Evolutionary conservation across 1,140 invertebrate species (phyloP), one percentile per base, ranked within the genome.

Genomic region (Stegodyphus mimosarum): DNA sequence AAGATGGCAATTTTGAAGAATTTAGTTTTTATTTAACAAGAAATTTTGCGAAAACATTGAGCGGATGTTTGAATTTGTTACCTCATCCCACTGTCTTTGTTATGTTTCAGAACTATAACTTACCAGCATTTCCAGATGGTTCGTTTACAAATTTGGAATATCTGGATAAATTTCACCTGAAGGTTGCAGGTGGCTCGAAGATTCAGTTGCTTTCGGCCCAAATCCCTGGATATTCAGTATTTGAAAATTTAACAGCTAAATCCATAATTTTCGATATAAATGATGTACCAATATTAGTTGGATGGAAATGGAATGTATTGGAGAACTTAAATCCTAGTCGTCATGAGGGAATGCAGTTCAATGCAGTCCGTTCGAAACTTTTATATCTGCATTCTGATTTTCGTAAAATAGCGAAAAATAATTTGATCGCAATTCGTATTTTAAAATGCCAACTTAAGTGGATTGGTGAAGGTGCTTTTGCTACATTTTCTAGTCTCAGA

Each of bases 371-470:
- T 50, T 80, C 78, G 13, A 80, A 80, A 15, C 48, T 80, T 0
- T 11, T 80, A 10, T 80, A 80, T 17, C 33, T 80, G 51, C 78
- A 80, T 72, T 50, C 78, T 63, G 78, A 80, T 49, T 80, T 80
- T 52, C 18, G 51, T 7, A 70, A 60, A 18, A 33, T 63, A 6
- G 78, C 78, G 0, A 60, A 63, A 3, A 64, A 69, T 9, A 50
- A 15, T 0, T 17, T 80, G 15, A 80, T 52, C 11, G 69, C 52
- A 13, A 50, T 80, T 17, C 78, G 78, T 7, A 80, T 80, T 11
- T 60, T 80, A 49, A 71, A 80, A 13, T 80, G 78, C 60, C 64
- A 33, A 63, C n/a, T 80, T 9, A 70, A 53, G 13, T 80, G 78
- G 78, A 17, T 80, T 13, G 78, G 53, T 48, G 51, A 48, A 18